Evolutionary conservation across 2,797 vertebrate species (phyloP).

Genomic region (Mycteria americana): DNA sequence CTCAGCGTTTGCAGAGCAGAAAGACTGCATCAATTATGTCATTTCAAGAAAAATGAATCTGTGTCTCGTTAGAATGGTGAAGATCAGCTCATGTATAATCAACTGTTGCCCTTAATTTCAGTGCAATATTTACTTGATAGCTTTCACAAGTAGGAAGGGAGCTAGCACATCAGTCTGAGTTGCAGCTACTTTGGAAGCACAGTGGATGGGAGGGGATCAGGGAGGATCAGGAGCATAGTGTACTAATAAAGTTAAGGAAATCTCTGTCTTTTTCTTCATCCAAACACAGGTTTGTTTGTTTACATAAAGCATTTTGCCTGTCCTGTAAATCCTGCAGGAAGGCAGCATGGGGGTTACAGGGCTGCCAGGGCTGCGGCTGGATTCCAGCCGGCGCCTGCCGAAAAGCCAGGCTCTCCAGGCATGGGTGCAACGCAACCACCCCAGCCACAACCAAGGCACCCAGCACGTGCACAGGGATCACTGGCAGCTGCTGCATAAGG

Average conservation of each 20-base stretch:
- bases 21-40: background rate
- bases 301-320: background rate
- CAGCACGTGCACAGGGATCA: background rate
- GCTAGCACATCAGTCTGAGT: background rate
- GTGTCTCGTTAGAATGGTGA: background rate
- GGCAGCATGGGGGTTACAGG: accelerated
- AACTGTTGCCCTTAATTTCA: background rate
- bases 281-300: background rate
- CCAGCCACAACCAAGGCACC: accelerated
- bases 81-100: background rate
- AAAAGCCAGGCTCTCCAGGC: background rate
- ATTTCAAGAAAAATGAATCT: background rate
- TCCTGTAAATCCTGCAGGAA: background rate
- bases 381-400: accelerated
- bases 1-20: background rate
- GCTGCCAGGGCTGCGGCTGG: background rate
- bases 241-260: constrained; percentile 1
- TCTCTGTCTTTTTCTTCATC: background rate
- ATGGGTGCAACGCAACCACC: accelerated
- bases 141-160: background rate
- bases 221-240: background rate
- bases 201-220: background rate
- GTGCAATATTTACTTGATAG: background rate
- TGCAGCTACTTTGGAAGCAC: background rate
- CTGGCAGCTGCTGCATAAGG: background rate